Base-by-base conservation (phyloP, 1,140 invertebrate genomes). In the Maconellicoccus hirsutus region DNA sequence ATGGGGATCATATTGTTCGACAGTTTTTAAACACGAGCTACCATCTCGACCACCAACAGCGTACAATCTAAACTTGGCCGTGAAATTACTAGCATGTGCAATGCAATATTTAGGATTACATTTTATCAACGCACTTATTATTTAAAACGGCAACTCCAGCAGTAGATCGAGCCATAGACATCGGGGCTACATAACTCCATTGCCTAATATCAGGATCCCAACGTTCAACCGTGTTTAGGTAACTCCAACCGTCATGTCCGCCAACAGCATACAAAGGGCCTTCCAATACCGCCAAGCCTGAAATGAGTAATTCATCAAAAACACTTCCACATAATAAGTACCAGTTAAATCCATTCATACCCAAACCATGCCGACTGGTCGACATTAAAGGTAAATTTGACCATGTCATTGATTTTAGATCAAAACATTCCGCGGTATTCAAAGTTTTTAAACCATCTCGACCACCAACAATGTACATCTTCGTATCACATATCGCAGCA, bases 161-260 rank as follows among this genome's bases (percentile, higher is more conserved):
- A 61, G 92, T 94, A 73, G 91, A 93, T 26, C 94, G 83, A 75
- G 91, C 88, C 70, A 87, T 88, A 27, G 86, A 86, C 92, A 96
- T 94, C 1, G 92, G 85, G 8, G 92, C 87, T 70, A 96, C 90
- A 77, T 89, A 90, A 75, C 85, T 92, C 93, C 93, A 96, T 72
- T 89, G 86, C 71, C 88, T 83, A 1, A 90, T 87, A 69, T 86
- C 84, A 2, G 93, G 89, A 81, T 97, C 93, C 91, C 92, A 96
- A 72, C 88, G 85, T 81, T 97, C 94, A 0, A 95, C 93, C 3
- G 92, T 93, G 78, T 93, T 93, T 12, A 96, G 81, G 79, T 96
- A 97, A 76, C 92, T 93, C 93, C 93, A 96, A 33, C 87, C 90
- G 81, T 97, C 94, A 78, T 97, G 93, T 16, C 94, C 95, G 26